Percentiles rank a stretch among this genome's conserved stretches.
Evolutionary conservation across 2,113 vertebrate species (phyloP).

Genomic region (Coturnix japonica): DNA sequence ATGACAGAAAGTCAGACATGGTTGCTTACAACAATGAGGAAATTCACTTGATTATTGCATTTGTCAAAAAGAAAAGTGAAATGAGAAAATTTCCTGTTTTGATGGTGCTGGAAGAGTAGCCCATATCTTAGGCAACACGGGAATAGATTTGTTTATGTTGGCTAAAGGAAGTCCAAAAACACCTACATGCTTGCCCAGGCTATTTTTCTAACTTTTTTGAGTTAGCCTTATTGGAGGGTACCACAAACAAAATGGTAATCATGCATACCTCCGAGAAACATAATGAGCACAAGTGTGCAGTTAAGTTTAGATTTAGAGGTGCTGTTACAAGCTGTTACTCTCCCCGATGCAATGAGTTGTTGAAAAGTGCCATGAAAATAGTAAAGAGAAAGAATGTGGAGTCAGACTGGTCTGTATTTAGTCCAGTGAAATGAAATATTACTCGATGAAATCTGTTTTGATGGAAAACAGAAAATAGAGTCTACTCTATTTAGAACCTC

Average conservation of each 20-base stretch:
- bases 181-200: neutral
- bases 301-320: neutral
- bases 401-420: neutral
- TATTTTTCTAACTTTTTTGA: neutral
- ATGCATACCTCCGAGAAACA: rapidly evolving
- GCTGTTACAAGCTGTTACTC: neutral
- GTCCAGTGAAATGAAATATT: neutral
- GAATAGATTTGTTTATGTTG: neutral
- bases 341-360: neutral
- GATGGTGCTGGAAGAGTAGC: neutral
- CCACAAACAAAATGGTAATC: neutral
- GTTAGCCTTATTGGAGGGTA: neutral
- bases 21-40: neutral
- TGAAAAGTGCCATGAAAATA: neutral
- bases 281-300: neutral
- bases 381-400: neutral
- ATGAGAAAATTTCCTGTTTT: neutral
- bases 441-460: neutral
- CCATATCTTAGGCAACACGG: neutral
- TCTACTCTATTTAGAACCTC: neutral
- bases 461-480: neutral
- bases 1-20: neutral
- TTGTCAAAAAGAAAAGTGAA: neutral
- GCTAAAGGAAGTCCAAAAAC: neutral
- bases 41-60: neutral